phyloP scores from a whole-genome alignment of 2,888 invertebrate species.

The Timema cristinae region DNA sequence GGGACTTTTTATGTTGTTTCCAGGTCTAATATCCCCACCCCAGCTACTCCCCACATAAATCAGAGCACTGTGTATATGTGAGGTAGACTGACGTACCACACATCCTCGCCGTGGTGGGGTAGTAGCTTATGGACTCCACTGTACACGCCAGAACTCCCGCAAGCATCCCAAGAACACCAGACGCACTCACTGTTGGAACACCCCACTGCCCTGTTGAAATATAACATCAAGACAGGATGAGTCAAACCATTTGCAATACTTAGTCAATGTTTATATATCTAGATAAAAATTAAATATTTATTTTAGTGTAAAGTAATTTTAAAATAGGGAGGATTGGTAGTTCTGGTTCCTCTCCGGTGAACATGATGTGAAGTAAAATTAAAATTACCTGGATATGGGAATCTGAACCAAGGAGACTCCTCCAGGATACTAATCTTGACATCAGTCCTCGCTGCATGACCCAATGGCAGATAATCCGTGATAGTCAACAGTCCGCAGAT shows the following conservation, averaged over 20 bases:
- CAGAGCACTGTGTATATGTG: neutral
- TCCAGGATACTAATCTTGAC: constrained; percentile 62
- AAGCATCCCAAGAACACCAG: constrained; percentile 70
- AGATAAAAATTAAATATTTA: no score
- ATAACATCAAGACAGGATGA: neutral
- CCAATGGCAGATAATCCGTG: constrained; percentile 57
- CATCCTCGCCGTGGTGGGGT: constrained; percentile 85
- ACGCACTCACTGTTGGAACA: constrained; percentile 61
- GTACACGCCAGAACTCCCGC: constrained; percentile 76
- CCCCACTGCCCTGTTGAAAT: constrained; percentile 68
- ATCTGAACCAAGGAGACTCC: constrained; percentile 74
- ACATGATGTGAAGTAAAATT: neutral
- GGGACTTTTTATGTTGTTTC: no score
- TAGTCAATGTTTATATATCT: no score
- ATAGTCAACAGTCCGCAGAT: constrained; percentile 66
- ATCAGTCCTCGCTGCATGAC: constrained; percentile 71
- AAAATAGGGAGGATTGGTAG: no score
- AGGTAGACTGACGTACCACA: constrained; percentile 51
- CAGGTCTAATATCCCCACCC: no score
- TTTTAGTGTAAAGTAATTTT: no score
- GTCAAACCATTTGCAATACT: neutral
- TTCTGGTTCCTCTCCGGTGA: neutral
- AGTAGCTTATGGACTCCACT: constrained; percentile 82
- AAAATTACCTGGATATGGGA: constrained; percentile 69
- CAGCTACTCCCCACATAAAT: no score